Evolutionary conservation across 2,888 invertebrate genomes (phyloP).

Genomic region (Yponomeuta malinellus): DNA sequence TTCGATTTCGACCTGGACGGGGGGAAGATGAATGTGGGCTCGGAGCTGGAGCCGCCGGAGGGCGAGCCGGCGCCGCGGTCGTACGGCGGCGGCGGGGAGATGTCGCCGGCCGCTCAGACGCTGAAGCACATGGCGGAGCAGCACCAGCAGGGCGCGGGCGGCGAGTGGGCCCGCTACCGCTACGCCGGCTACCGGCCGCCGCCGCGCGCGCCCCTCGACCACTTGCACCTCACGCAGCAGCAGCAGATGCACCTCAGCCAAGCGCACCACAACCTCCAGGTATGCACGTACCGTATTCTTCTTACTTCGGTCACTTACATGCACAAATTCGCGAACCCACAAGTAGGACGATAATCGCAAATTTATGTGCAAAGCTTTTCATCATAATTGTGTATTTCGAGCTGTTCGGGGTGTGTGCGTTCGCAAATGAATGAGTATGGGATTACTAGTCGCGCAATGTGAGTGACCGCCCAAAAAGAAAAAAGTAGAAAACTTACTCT

Average conservation of each 20-base stretch:
- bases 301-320: background rate
- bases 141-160: conserved; percentile 86
- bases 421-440: too few relatives aligned
- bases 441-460: too few relatives aligned
- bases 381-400: too few relatives aligned
- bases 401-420: too few relatives aligned
- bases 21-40: conserved; percentile 52
- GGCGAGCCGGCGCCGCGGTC: conserved; percentile 64
- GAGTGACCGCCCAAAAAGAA: too few relatives aligned
- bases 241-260: conserved; percentile 92
- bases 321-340: background rate
- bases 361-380: background rate
- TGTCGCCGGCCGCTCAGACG: conserved; percentile 95
- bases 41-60: conserved; percentile 56
- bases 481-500: too few relatives aligned
- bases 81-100: conserved; percentile 79
- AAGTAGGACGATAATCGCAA: background rate
- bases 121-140: conserved; percentile 98
- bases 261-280: conserved; percentile 88
- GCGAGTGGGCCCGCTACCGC: conserved; percentile 76
- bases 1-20: conserved; percentile 84
- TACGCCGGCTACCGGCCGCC: conserved; percentile 74
- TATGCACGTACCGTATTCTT: conserved; percentile 41
- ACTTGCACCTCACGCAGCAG: conserved; percentile 89
- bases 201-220: conserved; percentile 58